Evolutionary conservation across 2,113 vertebrate species (phyloP), one percentile per base, ranked within the genome.

Genomic region (Neolamprologus falcicula): DNA sequence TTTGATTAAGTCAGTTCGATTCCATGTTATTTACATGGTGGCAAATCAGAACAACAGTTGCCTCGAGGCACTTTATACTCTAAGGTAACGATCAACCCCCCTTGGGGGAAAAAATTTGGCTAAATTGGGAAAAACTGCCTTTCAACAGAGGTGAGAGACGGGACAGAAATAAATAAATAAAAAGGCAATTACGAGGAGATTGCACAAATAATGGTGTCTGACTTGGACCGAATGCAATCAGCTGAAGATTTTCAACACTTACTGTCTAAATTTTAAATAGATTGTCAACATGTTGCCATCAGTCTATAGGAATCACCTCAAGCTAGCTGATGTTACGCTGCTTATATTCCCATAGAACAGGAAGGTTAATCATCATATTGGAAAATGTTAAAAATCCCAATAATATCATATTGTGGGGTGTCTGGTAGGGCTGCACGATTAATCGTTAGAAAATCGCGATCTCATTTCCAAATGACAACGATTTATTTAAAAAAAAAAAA

Each of bases 51-150:
- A 35, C 59, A 63, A 63, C 31, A n/a, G 59, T 35, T 35, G 6
- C 59, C 31, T 63, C 31, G 7, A 35, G 0, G 59, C 17, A 35
- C 9, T n/a, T 1, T 35, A 12, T n/a, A 35, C 6, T 2, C 9
- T 35, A 5, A 7, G 59, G 31, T 35, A n/a, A 2, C 0, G 9
- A 0, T 63, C 59, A 33, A 6, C 1, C 3, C 2, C 2, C 2
- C 5, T 19, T 4, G 17, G 59, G 59, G 28, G 28, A 2, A 35
- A 63, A 2, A 1, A 7, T 0, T 4, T 35, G 17, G 17, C 31
- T 0, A 63, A 19, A 35, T 19, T n/a, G 17, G 61, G 59, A 63
- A 31, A 1, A 66, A 35, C 31, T 35, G 31, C 17, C 31, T 35
- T 63, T 63, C 17, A 63, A 7, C 59, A 63, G 14, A 31, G 59